A percentile compares a stretch with the other conserved stretches of the same genome.
Conservation (phyloP, 2,113 vertebrate genomes). For the Solenodon paradoxus region DNA sequence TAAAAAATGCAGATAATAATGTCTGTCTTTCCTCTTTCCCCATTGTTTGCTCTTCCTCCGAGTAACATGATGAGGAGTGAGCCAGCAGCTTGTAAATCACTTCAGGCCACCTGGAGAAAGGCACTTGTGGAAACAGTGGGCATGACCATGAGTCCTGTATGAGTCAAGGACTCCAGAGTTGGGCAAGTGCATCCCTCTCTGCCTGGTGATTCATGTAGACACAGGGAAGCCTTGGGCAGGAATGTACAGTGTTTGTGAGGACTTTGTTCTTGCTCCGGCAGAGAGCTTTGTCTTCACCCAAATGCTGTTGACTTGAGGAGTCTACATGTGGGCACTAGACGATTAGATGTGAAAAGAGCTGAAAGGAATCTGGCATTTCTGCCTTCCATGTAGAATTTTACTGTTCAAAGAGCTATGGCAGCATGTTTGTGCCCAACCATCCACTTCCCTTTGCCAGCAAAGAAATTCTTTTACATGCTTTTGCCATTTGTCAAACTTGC, state of each 20-base stretch:
- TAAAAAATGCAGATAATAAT: not conserved
- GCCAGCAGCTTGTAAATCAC: not conserved
- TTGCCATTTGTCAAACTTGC: not conserved
- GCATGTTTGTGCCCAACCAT: not conserved
- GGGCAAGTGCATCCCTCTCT: not conserved
- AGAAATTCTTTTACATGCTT: not conserved
- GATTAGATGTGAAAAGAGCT: not conserved
- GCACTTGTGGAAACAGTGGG: not conserved
- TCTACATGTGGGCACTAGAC: not conserved
- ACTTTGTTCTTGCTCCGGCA: not conserved
- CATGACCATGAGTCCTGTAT: not conserved
- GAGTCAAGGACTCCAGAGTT: constrained; percentile 34
- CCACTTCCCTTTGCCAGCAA: not conserved
- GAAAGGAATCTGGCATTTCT: not conserved
- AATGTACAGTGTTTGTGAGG: not conserved
- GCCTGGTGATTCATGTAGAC: not conserved
- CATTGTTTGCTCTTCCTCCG: not conserved
- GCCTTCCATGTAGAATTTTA: not conserved
- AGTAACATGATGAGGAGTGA: not conserved
- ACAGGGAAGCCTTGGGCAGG: not conserved
- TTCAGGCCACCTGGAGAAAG: not conserved
- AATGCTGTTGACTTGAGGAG: not conserved
- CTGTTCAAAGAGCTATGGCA: not conserved
- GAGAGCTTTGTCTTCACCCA: not conserved
- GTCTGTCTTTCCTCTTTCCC: not conserved